Evolutionary conservation across 2,888 invertebrate genomes (phyloP).

Genomic region (Nomada flava): DNA sequence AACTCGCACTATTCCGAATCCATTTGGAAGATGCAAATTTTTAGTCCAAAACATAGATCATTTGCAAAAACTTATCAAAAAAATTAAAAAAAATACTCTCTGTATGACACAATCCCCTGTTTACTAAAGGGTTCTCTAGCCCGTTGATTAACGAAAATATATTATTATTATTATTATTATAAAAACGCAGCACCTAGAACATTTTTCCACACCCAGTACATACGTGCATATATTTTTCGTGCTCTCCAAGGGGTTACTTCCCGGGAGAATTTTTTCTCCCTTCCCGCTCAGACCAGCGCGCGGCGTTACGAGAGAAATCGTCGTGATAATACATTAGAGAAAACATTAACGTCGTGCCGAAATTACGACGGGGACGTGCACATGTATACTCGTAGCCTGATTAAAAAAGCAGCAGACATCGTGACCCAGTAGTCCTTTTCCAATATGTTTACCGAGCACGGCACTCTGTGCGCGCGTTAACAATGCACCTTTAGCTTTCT

Average conservation of each 20-base stretch:
- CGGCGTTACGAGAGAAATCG: conserved; percentile 7
- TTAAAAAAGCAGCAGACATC: conserved; percentile 49
- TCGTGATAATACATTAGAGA: conserved; percentile 34
- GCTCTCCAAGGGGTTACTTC: neutral
- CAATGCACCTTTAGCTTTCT: conserved; percentile 37
- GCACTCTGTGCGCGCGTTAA: conserved; percentile 31
- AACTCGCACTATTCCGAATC: no score
- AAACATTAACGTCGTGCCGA: conserved; percentile 32
- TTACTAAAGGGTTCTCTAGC: no score
- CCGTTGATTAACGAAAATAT: no score
- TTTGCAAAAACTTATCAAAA: no score
- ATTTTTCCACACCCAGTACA: no score
- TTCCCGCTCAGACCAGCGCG: neutral
- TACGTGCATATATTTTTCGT: neutral
- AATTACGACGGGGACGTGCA: conserved; percentile 26
- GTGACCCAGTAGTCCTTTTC: conserved; percentile 44
- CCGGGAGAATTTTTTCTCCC: neutral
- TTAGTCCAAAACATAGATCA: no score
- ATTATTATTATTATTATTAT: no score
- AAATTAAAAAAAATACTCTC: no score
- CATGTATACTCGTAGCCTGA: conserved; percentile 23
- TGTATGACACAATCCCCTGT: no score
- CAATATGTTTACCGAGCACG: conserved; percentile 42
- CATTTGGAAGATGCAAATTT: no score
- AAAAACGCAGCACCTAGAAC: no score